Evolutionary conservation across 2,797 vertebrate genomes (phyloP).

Genomic region (Aratinga solstitialis): DNA sequence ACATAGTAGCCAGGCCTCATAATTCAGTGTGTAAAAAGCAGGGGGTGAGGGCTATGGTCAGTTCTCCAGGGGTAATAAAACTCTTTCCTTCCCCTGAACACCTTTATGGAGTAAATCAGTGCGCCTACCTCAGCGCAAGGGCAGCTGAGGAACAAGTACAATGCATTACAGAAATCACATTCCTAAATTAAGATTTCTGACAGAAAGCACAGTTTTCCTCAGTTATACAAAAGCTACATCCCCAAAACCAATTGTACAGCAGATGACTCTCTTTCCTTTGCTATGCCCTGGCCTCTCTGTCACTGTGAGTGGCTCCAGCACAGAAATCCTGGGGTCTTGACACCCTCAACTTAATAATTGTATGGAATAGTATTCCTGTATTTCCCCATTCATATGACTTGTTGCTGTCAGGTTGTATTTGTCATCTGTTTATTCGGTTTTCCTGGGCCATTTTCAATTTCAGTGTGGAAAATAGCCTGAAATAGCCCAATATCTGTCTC

Average conservation of each 20-base stretch:
- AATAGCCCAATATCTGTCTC: not conserved
- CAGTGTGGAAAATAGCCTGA: not conserved
- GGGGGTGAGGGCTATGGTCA: accelerated
- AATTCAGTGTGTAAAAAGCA: not conserved
- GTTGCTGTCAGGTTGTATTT: not conserved
- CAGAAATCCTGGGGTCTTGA: not conserved
- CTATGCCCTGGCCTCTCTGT: not conserved
- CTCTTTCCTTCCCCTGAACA: not conserved
- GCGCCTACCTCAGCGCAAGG: accelerated
- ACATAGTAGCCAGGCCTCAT: not conserved
- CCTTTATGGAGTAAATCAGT: not conserved
- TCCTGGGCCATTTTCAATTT: not conserved
- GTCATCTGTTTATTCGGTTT: not conserved
- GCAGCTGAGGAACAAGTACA: not conserved
- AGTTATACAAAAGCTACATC: not conserved
- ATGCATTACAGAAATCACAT: not conserved
- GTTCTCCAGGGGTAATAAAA: not conserved
- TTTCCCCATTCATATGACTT: not conserved
- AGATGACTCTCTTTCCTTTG: not conserved
- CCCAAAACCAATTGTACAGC: accelerated
- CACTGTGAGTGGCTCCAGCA: accelerated
- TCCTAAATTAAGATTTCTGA: not conserved
- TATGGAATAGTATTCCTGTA: too few relatives aligned
- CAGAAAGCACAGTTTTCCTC: not conserved
- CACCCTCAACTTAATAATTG: not conserved